These are phyloP conservation scores for Sebastes vulpes DNA, from an alignment of 2,797 vertebrate species.

Conservation along the genomic window DNA sequence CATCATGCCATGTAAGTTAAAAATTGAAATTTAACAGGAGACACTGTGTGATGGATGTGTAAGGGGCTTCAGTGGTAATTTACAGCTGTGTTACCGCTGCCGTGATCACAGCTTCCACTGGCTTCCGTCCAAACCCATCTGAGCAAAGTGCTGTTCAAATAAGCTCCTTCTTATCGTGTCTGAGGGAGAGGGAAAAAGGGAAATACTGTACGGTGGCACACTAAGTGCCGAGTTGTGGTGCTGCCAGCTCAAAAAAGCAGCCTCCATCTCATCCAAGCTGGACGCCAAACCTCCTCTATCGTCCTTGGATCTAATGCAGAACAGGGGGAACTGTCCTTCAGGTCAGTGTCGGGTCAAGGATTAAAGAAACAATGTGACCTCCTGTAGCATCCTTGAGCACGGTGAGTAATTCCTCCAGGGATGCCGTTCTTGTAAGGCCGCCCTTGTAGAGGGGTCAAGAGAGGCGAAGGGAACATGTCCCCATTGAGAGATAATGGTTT, in stretches of 20 bases:
- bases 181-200: constrained; percentile 9
- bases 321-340: not conserved
- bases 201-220: not conserved
- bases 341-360: not conserved
- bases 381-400: not conserved
- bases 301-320: not conserved
- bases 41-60: constrained; percentile 35
- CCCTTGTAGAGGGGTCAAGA: not conserved
- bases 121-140: constrained; percentile 45
- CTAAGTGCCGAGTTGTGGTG: not conserved
- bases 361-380: not conserved
- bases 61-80: constrained; percentile 24
- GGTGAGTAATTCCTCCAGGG: not conserved
- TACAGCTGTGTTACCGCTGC: constrained; percentile 33
- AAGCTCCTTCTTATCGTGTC: constrained; percentile 51
- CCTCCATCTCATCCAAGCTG: not conserved
- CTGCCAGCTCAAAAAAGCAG: constrained; percentile 8
- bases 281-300: not conserved
- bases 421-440: not conserved
- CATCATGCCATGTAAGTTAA: not conserved
- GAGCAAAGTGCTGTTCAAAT: constrained; percentile 49
- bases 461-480: not conserved
- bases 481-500: not conserved
- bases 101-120: constrained; percentile 41
- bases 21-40: constrained; percentile 9